Percentiles rank a stretch among this genome's conserved stretches.
Evolutionary conservation across 1,140 invertebrate genomes (phyloP).

Genomic region (Nautilus pompilius): DNA sequence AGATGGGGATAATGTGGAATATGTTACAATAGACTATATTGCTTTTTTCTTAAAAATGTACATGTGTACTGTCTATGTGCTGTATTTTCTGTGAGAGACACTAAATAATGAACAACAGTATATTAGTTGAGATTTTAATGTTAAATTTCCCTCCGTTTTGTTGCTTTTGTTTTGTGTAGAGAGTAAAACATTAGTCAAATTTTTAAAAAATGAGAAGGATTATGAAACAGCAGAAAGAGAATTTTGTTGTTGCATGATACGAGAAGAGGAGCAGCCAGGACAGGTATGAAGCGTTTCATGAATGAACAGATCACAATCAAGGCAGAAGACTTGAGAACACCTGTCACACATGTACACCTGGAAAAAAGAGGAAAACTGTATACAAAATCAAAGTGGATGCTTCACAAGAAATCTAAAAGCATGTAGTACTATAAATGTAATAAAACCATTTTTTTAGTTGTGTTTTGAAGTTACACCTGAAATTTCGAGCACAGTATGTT

Average conservation of each 20-base stretch:
- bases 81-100: too few relatives aligned
- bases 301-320: constrained; percentile 93
- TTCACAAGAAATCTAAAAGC: neutral
- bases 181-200: too few relatives aligned
- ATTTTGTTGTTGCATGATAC: constrained; percentile 34
- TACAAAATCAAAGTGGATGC: neutral
- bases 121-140: too few relatives aligned
- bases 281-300: constrained; percentile 91
- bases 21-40: too few relatives aligned
- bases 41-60: too few relatives aligned
- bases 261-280: constrained; percentile 76
- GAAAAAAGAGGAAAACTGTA: constrained; percentile 10
- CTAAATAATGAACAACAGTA: too few relatives aligned
- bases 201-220: too few relatives aligned
- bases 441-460: neutral
- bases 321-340: constrained; percentile 79
- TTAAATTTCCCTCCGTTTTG: too few relatives aligned
- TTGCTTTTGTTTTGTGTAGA: too few relatives aligned
- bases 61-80: too few relatives aligned
- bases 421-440: neutral
- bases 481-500: neutral
- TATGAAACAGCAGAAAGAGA: too few relatives aligned
- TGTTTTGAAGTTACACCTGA: neutral
- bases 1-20: too few relatives aligned
- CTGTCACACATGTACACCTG: constrained; percentile 66